A percentile compares a stretch with the other conserved stretches of the same genome.
Conservation (phyloP, 2,888 invertebrate genomes). For the Xylocampa areola region DNA sequence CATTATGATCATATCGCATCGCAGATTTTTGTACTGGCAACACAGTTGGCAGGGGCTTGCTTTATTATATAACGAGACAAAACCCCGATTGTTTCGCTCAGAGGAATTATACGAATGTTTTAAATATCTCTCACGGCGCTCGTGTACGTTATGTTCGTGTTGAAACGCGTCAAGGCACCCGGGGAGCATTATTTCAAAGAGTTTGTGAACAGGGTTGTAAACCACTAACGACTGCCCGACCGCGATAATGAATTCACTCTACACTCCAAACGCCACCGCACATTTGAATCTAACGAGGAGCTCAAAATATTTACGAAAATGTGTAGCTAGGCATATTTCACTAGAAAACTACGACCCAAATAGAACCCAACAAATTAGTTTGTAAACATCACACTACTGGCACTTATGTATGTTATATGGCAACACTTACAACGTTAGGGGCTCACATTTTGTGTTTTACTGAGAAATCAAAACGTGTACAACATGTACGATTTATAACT, state of each 20-base stretch:
- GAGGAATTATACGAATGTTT: slow-evolving; percentile 61
- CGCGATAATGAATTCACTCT: slow-evolving; percentile 85
- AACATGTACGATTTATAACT: too few relatives aligned
- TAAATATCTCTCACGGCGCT: slow-evolving; percentile 62
- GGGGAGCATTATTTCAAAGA: slow-evolving; percentile 84
- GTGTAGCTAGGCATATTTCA: slow-evolving; percentile 52
- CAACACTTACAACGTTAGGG: slow-evolving; percentile 12
- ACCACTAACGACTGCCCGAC: slow-evolving; percentile 85
- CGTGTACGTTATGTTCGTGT: slow-evolving; percentile 59
- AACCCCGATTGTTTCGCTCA: slow-evolving; percentile 48
- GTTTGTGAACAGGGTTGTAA: slow-evolving; percentile 82
- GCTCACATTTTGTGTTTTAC: not conserved
- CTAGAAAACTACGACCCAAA: slow-evolving; percentile 40
- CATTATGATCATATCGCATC: slow-evolving; percentile 46
- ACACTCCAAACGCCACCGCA: slow-evolving; percentile 75
- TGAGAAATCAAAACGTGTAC: not conserved
- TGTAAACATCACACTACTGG: slow-evolving; percentile 22
- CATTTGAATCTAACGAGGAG: slow-evolving; percentile 71
- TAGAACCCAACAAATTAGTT: slow-evolving; percentile 49
- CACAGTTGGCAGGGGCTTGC: slow-evolving; percentile 32
- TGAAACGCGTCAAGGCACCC: slow-evolving; percentile 67
- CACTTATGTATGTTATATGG: slow-evolving; percentile 4
- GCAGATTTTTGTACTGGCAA: slow-evolving; percentile 45
- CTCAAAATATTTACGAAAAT: slow-evolving; percentile 64
- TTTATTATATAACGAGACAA: slow-evolving; percentile 48